Evolutionary conservation across 2,888 invertebrate genomes (phyloP), one percentile per base, ranked within the genome.

Genomic region (Oligia strigilis): DNA sequence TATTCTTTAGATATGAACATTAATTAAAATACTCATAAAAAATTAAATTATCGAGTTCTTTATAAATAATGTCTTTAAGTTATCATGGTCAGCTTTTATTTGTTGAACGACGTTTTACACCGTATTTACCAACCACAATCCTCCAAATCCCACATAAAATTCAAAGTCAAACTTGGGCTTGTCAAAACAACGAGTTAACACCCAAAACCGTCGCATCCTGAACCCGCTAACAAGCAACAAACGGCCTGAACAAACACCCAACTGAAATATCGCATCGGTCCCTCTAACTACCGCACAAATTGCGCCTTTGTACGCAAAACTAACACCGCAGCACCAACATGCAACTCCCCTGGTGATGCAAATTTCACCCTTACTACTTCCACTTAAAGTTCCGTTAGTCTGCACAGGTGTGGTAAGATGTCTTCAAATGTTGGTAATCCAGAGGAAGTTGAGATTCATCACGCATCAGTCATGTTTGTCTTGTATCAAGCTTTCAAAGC

Each of bases 301-400:
- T 90, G 92, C 84, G 90, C 83, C 88, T 92, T 90, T 92, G 92
- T 91, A 92, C 92, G 92, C 93, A 92, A 92, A 93, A 94, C 93
- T 92, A 93, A 94, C 92, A 92, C 85, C 77, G 23, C 60, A 64
- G 13, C n/a, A 64, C 81, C 29, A 73, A 64, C 64, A 65, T 80
- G 85, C 82, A 88, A 84, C 70, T 82, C 62, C 65, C 62, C 36
- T 62, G 81, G 83, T 77, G 72, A 80, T 4, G 74, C 46, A 2
- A 90, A 83, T 82, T 73, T 85, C 23, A 77, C 76, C 87, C 75
- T 74, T 89, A 88, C 72, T 4, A 23, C 64, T 4, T 29, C 5
- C 8, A 13, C 40, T 75, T 75, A 73, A 62, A 49, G 77, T 40
- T 8, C 23, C 0, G 43, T 0, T 0, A 23, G 29, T 0, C 19